Evolutionary conservation across 2,888 invertebrate genomes (phyloP).

Genomic region (Andrena praecox): DNA sequence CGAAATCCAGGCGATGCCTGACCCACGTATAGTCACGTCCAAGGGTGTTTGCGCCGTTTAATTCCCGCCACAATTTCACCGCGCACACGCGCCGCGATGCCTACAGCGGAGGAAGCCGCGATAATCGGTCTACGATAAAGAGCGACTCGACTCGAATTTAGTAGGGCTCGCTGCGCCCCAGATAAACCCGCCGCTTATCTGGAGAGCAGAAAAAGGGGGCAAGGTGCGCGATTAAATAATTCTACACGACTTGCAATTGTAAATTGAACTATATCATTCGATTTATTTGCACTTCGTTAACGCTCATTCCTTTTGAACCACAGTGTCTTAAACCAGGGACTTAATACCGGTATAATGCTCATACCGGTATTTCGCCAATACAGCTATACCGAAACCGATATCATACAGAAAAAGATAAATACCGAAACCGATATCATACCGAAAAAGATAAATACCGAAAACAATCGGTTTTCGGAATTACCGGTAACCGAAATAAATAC

Average conservation of each 20-base stretch:
- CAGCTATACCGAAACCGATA: no score
- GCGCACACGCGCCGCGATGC: conserved; percentile 21
- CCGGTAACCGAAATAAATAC: no score
- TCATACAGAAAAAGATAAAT: no score
- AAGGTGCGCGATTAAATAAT: conserved; percentile 24
- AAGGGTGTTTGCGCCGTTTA: conserved; percentile 49
- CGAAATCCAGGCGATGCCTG: neutral
- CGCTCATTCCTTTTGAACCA: neutral
- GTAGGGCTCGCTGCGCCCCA: conserved; percentile 34
- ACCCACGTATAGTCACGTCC: neutral
- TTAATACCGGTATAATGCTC: no score
- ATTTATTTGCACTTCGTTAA: neutral
- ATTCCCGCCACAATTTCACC: conserved; percentile 46
- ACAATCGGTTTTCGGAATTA: no score
- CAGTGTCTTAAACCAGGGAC: neutral
- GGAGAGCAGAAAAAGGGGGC: conserved; percentile 21
- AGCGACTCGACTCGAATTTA: conserved; percentile 57
- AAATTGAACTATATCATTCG: no score
- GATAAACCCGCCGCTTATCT: conserved; percentile 58
- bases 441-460: no score
- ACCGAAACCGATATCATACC: no score
- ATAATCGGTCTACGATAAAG: conserved; percentile 70
- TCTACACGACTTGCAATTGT: neutral
- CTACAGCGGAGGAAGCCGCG: conserved; percentile 43
- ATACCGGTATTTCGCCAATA: no score